Evolutionary conservation across 2,797 vertebrate genomes (phyloP).

Genomic region (Avahi laniger): DNA sequence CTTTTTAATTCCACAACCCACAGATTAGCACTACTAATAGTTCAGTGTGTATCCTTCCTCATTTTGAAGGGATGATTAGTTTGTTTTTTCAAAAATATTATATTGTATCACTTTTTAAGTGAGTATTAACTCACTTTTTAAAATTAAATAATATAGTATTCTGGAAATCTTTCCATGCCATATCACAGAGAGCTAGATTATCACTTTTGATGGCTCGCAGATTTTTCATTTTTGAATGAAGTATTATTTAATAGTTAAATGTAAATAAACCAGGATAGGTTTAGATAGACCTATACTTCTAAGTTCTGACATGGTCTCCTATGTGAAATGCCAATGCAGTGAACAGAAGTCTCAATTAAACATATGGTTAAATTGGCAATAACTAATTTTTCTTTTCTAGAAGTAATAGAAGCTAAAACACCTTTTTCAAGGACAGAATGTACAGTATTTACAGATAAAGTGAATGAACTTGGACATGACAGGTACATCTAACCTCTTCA

Average conservation of each 20-base stretch:
- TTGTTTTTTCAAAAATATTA: neutral
- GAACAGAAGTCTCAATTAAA: conserved; percentile 26
- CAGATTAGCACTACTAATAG: neutral
- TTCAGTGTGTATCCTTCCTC: neutral
- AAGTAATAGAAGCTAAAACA: neutral
- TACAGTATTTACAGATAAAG: neutral
- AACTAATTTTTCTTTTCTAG: conserved; percentile 23
- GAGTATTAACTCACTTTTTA: too few species aligned
- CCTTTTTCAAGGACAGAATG: neutral
- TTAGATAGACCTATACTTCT: neutral
- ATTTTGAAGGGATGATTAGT: neutral
- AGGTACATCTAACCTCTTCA: neutral
- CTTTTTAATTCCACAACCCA: neutral
- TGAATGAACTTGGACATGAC: neutral
- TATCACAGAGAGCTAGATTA: neutral
- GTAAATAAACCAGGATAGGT: neutral
- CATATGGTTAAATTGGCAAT: neutral
- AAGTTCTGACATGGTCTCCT: neutral
- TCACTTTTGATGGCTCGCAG: neutral
- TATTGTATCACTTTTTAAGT: too few species aligned
- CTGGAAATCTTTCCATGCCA: conserved; percentile 3
- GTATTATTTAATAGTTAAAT: neutral
- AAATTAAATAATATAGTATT: neutral
- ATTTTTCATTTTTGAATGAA: conserved; percentile 45
- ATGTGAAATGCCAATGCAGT: neutral